Base-by-base conservation (phyloP, 2,797 vertebrate genomes). In the Macropus fuliginosus region DNA sequence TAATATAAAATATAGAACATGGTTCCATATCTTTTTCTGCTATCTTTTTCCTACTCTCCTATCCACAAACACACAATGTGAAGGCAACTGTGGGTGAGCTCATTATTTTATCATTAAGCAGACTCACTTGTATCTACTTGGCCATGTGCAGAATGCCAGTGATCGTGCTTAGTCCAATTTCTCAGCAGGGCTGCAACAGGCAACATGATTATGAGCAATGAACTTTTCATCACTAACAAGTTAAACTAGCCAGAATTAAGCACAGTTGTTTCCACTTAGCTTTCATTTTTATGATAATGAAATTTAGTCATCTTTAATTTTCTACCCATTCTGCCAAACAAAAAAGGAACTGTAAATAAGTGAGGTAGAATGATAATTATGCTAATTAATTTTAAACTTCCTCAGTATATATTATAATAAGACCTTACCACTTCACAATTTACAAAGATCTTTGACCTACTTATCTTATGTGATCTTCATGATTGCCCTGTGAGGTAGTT, bases 81-180 rank as follows among this genome's bases (percentile, higher is more conserved):
- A 91, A 54, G 14, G 3, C 52, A 91, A 8, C 28, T 31, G 12
- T 91, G 54, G 21, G 34, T 91, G 90, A 54, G 31, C 5, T 91
- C 21, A 29, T 91, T 34, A 55, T 54, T 31, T 91, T 34, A 34
- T 46, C 87, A 28, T 92, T 92, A 18, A 93, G 40, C 5, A 18
- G 55, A 56, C 13, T 91, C 81, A 90, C 56, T 94, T 54, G 66
- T 31, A 94, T 92, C 93, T 90, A 55, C 94, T 94, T 97, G 57
- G 90, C 92, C 93, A 91, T 91, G 56, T 91, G 57, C 31, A 95
- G 94, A 97, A 95, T 91, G 66, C 91, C 91, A 95, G 46, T 56
- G 74, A 62, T 55, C 95, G 91, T 93, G 8, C 81, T 91, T 10
- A 1, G 27, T 56, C 54, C 96, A 91, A 92, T 91, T 96, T 96